Percentiles rank a stretch among this genome's conserved stretches.
phyloP scores from a whole-genome alignment of 2,113 vertebrate species.

The Perognathus longimembris region DNA sequence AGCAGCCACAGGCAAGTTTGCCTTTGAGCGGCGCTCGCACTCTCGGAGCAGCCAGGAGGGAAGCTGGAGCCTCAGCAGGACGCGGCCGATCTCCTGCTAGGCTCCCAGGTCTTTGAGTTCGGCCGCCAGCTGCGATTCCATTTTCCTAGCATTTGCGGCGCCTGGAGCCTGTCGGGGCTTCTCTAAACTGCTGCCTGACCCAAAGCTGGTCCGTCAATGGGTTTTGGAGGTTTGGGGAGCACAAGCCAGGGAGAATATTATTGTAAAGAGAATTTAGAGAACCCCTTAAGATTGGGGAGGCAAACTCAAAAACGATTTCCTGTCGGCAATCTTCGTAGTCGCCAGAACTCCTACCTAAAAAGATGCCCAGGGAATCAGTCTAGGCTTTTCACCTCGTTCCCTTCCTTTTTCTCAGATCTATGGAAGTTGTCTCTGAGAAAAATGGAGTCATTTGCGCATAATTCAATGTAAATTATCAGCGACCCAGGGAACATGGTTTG shows the following conservation, averaged over 20 bases:
- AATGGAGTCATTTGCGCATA: not conserved
- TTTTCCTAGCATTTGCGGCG: not conserved
- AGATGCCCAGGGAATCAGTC: not conserved
- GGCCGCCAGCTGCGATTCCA: accelerated
- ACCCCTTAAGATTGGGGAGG: not conserved
- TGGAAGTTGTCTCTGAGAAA: constrained; percentile 12
- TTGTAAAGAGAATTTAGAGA: not conserved
- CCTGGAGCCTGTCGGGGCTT: not conserved
- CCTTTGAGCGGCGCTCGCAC: constrained; percentile 31
- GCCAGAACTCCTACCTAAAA: not conserved
- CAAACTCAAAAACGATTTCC: not conserved
- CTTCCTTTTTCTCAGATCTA: not conserved
- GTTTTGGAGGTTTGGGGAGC: not conserved
- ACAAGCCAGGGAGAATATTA: not conserved
- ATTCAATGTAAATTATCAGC: not conserved
- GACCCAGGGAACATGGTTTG: not conserved
- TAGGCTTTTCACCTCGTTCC: not conserved
- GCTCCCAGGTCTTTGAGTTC: not conserved
- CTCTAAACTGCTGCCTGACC: not conserved
- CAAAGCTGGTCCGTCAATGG: not conserved
- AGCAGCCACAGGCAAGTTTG: not conserved
- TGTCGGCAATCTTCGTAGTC: accelerated
- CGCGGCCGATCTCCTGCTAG: not conserved
- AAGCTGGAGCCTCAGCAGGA: not conserved
- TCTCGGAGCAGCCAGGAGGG: accelerated